Base-by-base conservation (phyloP, 2,113 vertebrate species). In the Sturnus vulgaris region DNA sequence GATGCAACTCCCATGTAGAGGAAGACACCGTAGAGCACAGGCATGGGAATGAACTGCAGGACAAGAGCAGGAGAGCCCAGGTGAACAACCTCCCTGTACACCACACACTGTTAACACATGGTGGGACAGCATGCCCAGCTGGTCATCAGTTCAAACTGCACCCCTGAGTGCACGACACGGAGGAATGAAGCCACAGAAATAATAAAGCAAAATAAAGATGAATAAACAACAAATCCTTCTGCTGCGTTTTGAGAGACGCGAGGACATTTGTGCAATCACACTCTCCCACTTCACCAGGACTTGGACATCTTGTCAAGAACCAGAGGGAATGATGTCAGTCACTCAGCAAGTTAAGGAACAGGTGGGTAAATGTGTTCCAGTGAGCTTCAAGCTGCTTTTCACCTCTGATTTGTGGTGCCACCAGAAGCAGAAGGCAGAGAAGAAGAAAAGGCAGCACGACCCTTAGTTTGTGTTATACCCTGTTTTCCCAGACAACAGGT, bases 1-100 rank as follows among this genome's bases (percentile, higher is more conserved):
- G 98, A 98, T 1, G 98, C 98, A 3, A 98, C 98, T 0, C 98
- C 98, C 98, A 98, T 98, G 68, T 98, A 98, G 21, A 98, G 98
- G 96, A 98, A 98, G 81, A 98, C 98, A 0, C 98, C 98, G 1
- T 98, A 98, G 35, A 98, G 98, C 30, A 98, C 98, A 12, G 98
- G 98, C 98, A 98, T 98, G 46, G 98, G 98, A 69, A 98, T 98
- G 95, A 98, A 98, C 98, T 98, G 94, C 0, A 13, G 49, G 39
- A 60, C 56, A 86, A 93, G 69, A 89, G 72, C 42, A 86, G 56
- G 28, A 86, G 56, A 42, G 49, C 59, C 25, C 3, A 17, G 20
- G 39, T 80, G 56, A 92, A 57, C 66, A 8, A 65, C 28, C 18
- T 75, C 7, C 30, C 37, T 1, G 0, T 1, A 24, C 4, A 4